Evolutionary conservation across 2,888 invertebrate genomes (phyloP).

Genomic region (Anaspis maculata): DNA sequence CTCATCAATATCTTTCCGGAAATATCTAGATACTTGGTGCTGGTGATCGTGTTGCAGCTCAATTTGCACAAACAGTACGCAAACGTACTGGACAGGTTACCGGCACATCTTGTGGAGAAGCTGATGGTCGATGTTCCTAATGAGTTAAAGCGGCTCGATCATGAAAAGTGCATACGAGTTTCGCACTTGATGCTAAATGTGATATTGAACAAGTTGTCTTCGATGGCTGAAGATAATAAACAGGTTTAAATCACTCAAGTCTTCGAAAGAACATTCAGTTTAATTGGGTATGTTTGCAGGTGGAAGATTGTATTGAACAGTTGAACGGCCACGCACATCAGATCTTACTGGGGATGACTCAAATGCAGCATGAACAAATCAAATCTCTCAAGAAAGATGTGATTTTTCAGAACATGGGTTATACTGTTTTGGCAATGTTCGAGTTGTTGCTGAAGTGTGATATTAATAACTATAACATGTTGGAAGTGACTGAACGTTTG

Average conservation of each 20-base stretch:
- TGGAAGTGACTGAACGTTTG: conserved; percentile 23
- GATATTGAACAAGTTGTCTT: no score
- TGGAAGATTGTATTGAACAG: conserved; percentile 21
- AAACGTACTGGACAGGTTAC: no score
- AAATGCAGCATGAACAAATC: conserved; percentile 1
- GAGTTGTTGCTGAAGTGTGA: conserved; percentile 12
- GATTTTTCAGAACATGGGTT: conserved; percentile 1
- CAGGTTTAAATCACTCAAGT: no score
- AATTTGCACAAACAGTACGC: no score
- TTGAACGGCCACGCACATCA: conserved; percentile 32
- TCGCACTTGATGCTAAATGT: no score
- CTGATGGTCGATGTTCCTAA: no score
- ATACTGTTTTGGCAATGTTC: background rate
- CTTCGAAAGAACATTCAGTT: no score
- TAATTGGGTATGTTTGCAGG: conserved; percentile 1
- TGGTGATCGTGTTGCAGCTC: conserved; percentile 25
- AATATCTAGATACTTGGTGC: conserved; percentile 32
- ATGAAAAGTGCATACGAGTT: no score
- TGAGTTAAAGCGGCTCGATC: no score
- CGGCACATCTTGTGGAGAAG: no score
- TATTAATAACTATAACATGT: conserved; percentile 16
- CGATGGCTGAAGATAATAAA: no score
- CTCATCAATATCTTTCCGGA: conserved; percentile 29
- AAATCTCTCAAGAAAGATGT: background rate
- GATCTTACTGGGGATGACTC: conserved; percentile 28